Evolutionary conservation across 2,888 invertebrate species (phyloP), one percentile per base, ranked within the genome.

Genomic region (Theretra japonica): DNA sequence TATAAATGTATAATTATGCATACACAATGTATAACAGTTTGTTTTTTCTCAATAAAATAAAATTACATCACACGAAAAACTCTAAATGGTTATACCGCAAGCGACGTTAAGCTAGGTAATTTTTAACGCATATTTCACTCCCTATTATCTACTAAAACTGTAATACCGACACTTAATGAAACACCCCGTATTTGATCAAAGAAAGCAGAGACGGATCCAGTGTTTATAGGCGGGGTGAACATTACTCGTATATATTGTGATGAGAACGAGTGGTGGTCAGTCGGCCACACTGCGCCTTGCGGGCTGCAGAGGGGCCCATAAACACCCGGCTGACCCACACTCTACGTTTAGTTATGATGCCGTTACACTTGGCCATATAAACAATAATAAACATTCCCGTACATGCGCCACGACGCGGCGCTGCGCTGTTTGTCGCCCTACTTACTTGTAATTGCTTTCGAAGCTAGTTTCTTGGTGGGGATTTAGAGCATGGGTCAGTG

Each of bases 401-500:
- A 65, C 41, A 48, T 48, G 41, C 21, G 65, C 65, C 11, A 15
- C 65, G 65, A 23, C 7, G 65, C 48, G 65, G 23, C 23, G 65
- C 65, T 65, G 65, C 65, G 65, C 48, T 65, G 65, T 65, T 65
- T 65, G 65, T 65, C 65, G 65, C 65, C 65, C 65, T 65, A 65
- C 62, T 65, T 65, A 65, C 65, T 65, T 65, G 65, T 65, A 65
- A 65, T 65, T 65, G 65, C 65, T 65, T 41, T 65, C 23, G 65
- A 65, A 65, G 65, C 65, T 65, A 65, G 65, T 48, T 48, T 41
- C 23, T 11, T 15, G 65, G 65, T 23, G 41, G 21, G 65, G 65
- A 65, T 7, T 65, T 48, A 48, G 65, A 17, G 21, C 4, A 48
- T 11, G 17, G 6, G 2, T 17, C 41, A 17, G 23, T 21, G 48